Percentiles rank a stretch among this genome's conserved stretches.
Conservation (phyloP, 2,888 invertebrate species). For the Hedychridium roseum region DNA sequence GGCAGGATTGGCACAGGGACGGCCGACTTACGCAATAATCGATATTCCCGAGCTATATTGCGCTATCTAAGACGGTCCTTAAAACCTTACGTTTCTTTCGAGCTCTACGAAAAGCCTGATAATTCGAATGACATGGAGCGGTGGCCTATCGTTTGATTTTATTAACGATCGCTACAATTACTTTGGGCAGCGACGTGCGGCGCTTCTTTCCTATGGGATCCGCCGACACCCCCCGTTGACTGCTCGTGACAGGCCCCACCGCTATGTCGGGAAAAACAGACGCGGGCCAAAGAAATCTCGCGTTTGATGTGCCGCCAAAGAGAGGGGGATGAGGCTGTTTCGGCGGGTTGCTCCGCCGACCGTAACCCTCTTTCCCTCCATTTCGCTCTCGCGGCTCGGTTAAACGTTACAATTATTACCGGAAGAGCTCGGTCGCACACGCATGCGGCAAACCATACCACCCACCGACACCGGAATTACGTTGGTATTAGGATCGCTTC, state of each 20-base stretch:
- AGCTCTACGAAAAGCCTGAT: too few relatives aligned
- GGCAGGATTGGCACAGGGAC: too few relatives aligned
- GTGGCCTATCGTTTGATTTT: not conserved
- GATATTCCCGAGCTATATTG: too few relatives aligned
- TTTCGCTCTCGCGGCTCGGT: conserved; percentile 20
- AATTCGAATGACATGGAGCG: not conserved
- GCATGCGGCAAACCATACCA: conserved; percentile 55
- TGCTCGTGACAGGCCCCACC: conserved; percentile 50
- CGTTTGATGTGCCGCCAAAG: conserved; percentile 62
- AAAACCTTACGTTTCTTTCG: too few relatives aligned
- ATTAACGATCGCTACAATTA: too few relatives aligned
- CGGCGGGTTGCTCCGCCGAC: conserved; percentile 31
- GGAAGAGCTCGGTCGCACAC: conserved; percentile 44
- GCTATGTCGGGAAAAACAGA: conserved; percentile 37
- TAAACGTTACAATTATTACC: conserved; percentile 52
- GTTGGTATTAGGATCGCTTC: conserved; percentile 60
- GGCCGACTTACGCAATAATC: too few relatives aligned
- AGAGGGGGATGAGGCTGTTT: too few relatives aligned
- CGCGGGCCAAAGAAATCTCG: conserved; percentile 53
- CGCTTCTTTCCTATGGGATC: conserved; percentile 27
- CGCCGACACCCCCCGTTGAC: too few relatives aligned
- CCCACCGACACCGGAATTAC: conserved; percentile 53
- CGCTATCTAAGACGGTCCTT: too few relatives aligned
- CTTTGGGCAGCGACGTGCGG: conserved; percentile 3
- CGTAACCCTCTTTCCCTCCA: conserved; percentile 21